Evolutionary conservation across 1,140 invertebrate genomes (phyloP), one percentile per base, ranked within the genome.

Genomic region (Diabrotica virgifera): DNA sequence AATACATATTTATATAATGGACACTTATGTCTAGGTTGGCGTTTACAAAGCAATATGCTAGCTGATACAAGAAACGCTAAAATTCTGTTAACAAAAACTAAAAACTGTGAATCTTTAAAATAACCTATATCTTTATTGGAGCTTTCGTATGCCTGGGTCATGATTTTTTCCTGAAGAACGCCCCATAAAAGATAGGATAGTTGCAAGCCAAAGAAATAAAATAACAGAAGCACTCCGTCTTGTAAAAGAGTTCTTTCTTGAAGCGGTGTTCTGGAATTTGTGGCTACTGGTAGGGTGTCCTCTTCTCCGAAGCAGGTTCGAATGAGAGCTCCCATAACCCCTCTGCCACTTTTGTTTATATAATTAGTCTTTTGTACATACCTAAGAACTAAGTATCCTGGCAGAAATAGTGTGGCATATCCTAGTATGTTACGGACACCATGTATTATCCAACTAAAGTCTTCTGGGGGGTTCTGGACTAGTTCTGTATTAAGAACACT

Each of bases 1-100:
- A 91, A 99, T 0, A 92, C 92, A 82, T 98, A 99, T 82, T 97
- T 95, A 79, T 98, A 98, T 4, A 98, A 82, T 5, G 97, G 97
- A 57, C 93, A 90, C 52, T 84, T 84, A 73, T 94, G 89, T 6
- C 87, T 81, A 6, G 91, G 87, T 68, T 91, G 87, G 54, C 87
- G 78, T 63, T 83, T 81, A 68, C 85, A 80, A 35, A 87, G 71
- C 63, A 88, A 79, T 7, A 79, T 72, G 11, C 69, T 65, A 10
- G 86, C 84, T 9, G 92, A 89, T 66, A 94, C 86, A 0, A 85
- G 57, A 74, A 96, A 92, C 36, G 95, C 95, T 60, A 95, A 81
- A 68, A 96, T 86, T 67, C 95, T 83, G 84, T 97, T 97, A 14
- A 96, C 86, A 82, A 98, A 97, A 46, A 98, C 95, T 56, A 98